phyloP scores from a whole-genome alignment of 92 coral and sea anemone genomes.

The Epizoanthus rinbou region DNA sequence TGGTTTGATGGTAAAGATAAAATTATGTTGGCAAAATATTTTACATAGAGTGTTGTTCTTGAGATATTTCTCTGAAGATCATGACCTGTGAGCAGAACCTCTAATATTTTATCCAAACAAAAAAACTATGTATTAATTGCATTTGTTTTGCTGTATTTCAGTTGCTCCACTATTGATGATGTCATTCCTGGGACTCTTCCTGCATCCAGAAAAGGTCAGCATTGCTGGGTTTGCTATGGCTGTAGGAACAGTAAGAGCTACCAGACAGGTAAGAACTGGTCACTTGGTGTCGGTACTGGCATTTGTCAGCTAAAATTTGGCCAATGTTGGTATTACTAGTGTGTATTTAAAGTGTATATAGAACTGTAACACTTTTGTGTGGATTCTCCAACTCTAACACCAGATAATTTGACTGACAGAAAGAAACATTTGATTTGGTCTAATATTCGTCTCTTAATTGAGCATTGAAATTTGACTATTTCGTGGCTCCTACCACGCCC shows the following conservation, averaged over 20 bases:
- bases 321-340: neutral
- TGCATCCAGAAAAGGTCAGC: conserved; percentile 55
- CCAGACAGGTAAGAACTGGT: conserved; percentile 78
- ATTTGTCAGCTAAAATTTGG: neutral
- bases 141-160: conserved; percentile 22
- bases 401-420: no score
- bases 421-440: no score
- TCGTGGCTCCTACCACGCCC: no score
- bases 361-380: no score
- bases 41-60: no score
- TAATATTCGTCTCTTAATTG: no score
- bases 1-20: no score
- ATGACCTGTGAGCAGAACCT: neutral
- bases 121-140: neutral
- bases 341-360: no score
- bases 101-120: neutral
- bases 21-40: no score
- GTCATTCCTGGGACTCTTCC: conserved; percentile 78
- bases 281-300: neutral
- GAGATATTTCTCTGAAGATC: no score
- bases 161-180: conserved; percentile 86
- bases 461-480: no score
- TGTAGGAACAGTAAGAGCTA: conserved; percentile 82
- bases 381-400: no score
- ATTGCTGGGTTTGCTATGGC: conserved; percentile 72